Evolutionary conservation across 2,113 vertebrate genomes (phyloP), one percentile per base, ranked within the genome.

Genomic region (Megaceryle maxima): DNA sequence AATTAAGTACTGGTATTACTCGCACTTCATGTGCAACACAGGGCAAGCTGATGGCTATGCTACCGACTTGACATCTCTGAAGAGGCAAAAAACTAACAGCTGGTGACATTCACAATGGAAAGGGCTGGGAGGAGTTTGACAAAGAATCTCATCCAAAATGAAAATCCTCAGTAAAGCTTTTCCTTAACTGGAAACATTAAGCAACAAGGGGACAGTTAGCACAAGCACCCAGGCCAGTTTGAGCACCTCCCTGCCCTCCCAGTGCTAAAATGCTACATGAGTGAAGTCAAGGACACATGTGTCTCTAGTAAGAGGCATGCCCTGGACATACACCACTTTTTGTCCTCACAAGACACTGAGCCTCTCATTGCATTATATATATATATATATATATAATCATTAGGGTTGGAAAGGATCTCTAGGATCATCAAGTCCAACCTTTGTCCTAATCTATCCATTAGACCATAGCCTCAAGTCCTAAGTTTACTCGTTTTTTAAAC

Each of bases 1-100:
- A 90, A 88, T 84, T 84, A 94, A 94, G 86, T 75, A 92, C 87
- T 91, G 94, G 79, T 92, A 96, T 62, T 76, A 82, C 41, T 83
- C 73, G 84, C 44, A 87, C 66, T 95, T 94, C 83, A 87, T 29
- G 88, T 26, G 73, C 39, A 93, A 72, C 83, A 81, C 6, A 8
- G 73, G 77, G 62, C 59, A 89, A 88, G 77, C 50, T 79, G 82
- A 91, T 50, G 51, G 70, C 86, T 79, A 73, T 15, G 66, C 83
- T 68, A 56, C 64, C 82, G 66, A 72, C 53, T 19, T 88, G 83
- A 68, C 55, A 79, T 73, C 74, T 75, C 83, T 90, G 85, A 86
- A 94, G 73, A 91, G 69, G 53, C 57, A 95, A 88, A 88, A 87
- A 84, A 22, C 17, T 51, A 94, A 87, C 69, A 89, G 87, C 81